Evolutionary conservation across 2,797 vertebrate species (phyloP), one percentile per base, ranked within the genome.

Genomic region (Urocyon cinereoargenteus): DNA sequence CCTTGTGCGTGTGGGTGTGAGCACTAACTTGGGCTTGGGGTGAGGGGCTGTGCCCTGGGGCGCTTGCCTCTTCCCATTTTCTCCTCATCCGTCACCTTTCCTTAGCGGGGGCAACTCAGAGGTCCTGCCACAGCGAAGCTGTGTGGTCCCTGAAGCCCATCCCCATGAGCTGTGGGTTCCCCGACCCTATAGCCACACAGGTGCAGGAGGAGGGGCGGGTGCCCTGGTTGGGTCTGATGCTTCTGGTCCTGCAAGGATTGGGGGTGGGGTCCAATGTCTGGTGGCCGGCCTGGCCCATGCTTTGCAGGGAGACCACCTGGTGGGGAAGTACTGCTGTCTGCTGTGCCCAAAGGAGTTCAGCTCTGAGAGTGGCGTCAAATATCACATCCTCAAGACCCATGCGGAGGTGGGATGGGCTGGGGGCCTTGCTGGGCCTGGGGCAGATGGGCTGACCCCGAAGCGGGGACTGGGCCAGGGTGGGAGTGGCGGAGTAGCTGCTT

Each of bases 291-390:
- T 91, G 51, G 83, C 96, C 75, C 36, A 1, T 98, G 36, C 96
- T 36, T 98, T 98, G 12, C 99, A 99, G 99, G 99, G 99, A 59
- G 99, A 99, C 84, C 99, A 99, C 97, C 99, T 99, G 6, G 99
- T 99, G 97, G 99, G 99, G 55, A 99, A 99, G 98, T 99, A 99
- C 97, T 99, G 98, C 81, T 99, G 99, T 98, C 98, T 99, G 86
- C 99, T 99, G 98, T 99, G 99, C 98, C 99, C 99, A 98, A 99
- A 99, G 98, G 99, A 99, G 98, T 99, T 99, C 98, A 99, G 99
- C 98, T 99, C 99, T 0, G 99, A 99, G 98, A 99, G 99, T 0
- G 99, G 99, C 0, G 99, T 99, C 94, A 99, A 99, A 98, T 99
- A 99, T 98, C 99, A 99, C 98, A 99, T 99, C 98, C 99, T 99